Evolutionary conservation across 1,140 invertebrate species (phyloP).

Genomic region (Paraescarpia echinospica): DNA sequence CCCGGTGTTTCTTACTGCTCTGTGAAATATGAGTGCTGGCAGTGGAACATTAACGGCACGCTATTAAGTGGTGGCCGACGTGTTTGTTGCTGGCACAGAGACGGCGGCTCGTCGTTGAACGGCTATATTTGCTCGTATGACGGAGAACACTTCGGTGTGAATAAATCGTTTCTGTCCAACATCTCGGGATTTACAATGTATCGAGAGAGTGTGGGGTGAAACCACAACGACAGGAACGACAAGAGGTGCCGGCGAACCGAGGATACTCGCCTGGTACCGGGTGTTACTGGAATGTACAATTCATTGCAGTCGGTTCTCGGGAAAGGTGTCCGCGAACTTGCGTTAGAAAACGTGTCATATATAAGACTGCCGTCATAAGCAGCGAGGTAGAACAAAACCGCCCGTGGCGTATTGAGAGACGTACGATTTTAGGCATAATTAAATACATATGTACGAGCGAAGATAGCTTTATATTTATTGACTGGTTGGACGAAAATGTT

Average conservation of each 20-base stretch:
- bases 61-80: background rate
- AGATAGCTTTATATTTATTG: no score
- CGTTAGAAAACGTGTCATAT: background rate
- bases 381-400: background rate
- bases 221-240: background rate
- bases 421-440: no score
- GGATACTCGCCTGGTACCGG: background rate
- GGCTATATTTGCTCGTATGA: background rate
- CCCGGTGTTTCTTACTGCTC: background rate
- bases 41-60: background rate
- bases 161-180: background rate
- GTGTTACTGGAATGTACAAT: background rate
- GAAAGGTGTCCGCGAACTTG: background rate
- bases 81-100: background rate
- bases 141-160: background rate
- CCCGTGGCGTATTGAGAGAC: background rate
- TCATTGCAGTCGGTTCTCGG: background rate
- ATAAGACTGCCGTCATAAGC: background rate
- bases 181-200: background rate
- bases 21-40: background rate
- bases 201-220: background rate
- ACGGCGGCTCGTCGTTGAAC: background rate
- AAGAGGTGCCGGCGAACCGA: background rate
- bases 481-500: no score
- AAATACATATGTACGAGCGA: no score